These are phyloP conservation scores for Protula sp. DNA, from an alignment of 2,888 invertebrate genomes.

Conservation along the genomic window DNA sequence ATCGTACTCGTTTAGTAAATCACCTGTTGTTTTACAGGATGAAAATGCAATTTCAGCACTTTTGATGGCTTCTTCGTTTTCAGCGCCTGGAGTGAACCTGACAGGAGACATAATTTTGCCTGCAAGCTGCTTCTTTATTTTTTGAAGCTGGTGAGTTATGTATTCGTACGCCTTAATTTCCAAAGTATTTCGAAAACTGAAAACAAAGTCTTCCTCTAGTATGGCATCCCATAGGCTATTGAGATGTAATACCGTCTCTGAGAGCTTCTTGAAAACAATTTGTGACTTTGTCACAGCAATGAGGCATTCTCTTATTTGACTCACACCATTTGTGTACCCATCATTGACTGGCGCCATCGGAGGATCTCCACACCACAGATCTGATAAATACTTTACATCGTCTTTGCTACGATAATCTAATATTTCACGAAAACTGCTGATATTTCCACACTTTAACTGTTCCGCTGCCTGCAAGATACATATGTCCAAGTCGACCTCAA, in stretches of 20 bases:
- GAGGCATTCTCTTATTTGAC: slow-evolving; percentile 5
- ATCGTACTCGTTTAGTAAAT: too few species aligned
- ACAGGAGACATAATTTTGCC: too few species aligned
- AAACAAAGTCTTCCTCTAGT: slow-evolving; percentile 12
- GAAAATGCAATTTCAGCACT: too few species aligned
- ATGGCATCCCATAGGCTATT: slow-evolving; percentile 12
- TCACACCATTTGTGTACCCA: slow-evolving; percentile 11
- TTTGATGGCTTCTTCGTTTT: too few species aligned
- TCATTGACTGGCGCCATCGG: slow-evolving; percentile 13
- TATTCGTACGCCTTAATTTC: slow-evolving; percentile 7
- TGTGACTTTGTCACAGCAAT: too few species aligned
- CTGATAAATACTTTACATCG: slow-evolving; percentile 7
- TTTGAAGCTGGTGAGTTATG: not conserved
- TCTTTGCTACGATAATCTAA: slow-evolving; percentile 6
- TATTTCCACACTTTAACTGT: not conserved
- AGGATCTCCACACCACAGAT: slow-evolving; percentile 13
- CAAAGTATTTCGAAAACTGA: slow-evolving; percentile 9
- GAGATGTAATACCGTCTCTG: not conserved
- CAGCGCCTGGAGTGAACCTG: too few species aligned
- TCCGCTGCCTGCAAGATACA: slow-evolving; percentile 6
- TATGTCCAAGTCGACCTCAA: slow-evolving; percentile 5
- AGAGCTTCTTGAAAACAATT: too few species aligned
- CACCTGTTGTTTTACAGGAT: too few species aligned
- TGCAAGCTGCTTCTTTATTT: too few species aligned
- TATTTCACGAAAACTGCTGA: slow-evolving; percentile 4